These are phyloP conservation scores for Cetonia aurata DNA, from an alignment of 2,888 invertebrate species.

Conservation along the genomic window DNA sequence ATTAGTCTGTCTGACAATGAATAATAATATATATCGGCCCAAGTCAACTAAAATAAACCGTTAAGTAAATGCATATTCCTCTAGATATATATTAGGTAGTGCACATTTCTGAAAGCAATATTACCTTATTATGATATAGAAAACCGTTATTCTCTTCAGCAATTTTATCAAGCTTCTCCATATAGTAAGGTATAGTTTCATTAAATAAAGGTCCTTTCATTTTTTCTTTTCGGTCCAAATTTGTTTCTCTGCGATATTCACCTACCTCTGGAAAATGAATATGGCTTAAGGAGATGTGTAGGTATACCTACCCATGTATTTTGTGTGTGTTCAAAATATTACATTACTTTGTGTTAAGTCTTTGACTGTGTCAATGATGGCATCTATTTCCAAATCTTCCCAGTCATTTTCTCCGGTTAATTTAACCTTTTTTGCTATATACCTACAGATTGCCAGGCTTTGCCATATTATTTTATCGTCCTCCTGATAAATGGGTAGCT, in stretches of 20 bases:
- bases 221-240: constrained; percentile 68
- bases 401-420: constrained; percentile 71
- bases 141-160: constrained; percentile 73
- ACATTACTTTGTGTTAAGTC: constrained; percentile 73
- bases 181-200: constrained; percentile 70
- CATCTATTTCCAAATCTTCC: constrained; percentile 74
- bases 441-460: constrained; percentile 73
- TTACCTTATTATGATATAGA: constrained; percentile 66
- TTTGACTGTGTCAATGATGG: constrained; percentile 72
- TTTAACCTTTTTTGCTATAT: constrained; percentile 73
- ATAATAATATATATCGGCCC: constrained; percentile 33
- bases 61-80: too few relatives aligned
- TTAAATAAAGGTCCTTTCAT: constrained; percentile 67
- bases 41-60: constrained; percentile 34
- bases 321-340: neutral
- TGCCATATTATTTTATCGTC: constrained; percentile 74
- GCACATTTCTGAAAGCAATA: neutral
- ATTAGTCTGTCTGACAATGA: constrained; percentile 13
- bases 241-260: constrained; percentile 61
- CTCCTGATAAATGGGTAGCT: constrained; percentile 74
- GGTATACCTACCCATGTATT: neutral
- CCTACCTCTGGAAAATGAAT: constrained; percentile 65
- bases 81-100: neutral
- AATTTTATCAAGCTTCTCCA: constrained; percentile 71
- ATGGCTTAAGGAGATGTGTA: neutral